phyloP scores from a whole-genome alignment of 2,113 vertebrate species.

The Hystrix cristata region DNA sequence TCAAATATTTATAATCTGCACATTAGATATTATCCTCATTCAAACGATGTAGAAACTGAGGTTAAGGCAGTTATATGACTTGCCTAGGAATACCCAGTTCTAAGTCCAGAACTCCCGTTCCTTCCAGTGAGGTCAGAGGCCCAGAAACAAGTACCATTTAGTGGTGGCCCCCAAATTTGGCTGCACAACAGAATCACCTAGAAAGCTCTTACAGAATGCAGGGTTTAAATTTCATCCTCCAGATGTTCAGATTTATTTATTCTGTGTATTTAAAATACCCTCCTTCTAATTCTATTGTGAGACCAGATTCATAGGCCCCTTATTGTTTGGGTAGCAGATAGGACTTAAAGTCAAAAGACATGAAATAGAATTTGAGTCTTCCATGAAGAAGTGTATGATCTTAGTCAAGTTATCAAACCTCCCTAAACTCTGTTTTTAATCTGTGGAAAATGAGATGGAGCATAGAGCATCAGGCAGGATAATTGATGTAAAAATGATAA shows the following conservation, averaged over 20 bases:
- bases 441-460: conserved; percentile 2
- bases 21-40: neutral
- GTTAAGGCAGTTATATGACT: neutral
- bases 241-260: neutral
- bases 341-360: conserved; percentile 23
- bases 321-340: neutral
- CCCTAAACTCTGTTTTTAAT: neutral
- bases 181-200: neutral
- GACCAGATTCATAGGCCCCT: neutral
- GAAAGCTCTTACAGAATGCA: neutral
- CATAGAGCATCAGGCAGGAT: neutral
- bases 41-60: neutral
- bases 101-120: neutral
- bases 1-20: neutral
- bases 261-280: neutral
- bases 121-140: neutral
- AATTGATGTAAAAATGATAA: neutral
- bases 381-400: neutral
- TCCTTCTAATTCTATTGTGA: neutral
- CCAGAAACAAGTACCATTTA: neutral
- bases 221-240: neutral
- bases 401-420: neutral
- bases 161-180: neutral
- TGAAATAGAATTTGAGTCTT: neutral
- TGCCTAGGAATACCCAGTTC: neutral